phyloP scores from a whole-genome alignment of 2,888 invertebrate genomes.

The Hydroisotoma schaefferi region DNA sequence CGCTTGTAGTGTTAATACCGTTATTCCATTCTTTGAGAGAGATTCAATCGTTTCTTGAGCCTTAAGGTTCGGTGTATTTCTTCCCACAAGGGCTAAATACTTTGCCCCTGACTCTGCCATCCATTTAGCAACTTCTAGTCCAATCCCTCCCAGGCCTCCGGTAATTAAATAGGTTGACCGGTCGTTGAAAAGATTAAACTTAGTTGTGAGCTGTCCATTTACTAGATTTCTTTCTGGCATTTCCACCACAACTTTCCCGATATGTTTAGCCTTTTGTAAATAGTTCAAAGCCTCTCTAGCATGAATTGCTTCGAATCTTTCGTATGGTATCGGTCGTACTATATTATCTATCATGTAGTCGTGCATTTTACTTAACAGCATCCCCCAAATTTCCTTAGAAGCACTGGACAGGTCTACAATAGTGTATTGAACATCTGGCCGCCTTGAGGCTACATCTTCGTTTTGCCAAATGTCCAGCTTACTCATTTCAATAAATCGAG shows the following conservation, averaged over 20 bases:
- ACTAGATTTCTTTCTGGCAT: conserved; percentile 16
- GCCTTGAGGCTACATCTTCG: conserved; percentile 21
- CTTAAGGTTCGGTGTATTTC: not conserved
- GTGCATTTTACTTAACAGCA: conserved; percentile 7
- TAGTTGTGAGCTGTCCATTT: not conserved
- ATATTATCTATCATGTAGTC: conserved; percentile 3
- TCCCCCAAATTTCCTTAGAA: not conserved
- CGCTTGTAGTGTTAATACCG: conserved; percentile 9
- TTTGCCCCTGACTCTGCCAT: not conserved
- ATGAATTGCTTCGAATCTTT: conserved; percentile 21
- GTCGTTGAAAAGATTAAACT: conserved; percentile 19
- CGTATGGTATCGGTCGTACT: conserved; percentile 25
- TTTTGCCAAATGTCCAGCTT: conserved; percentile 24
- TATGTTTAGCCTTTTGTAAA: conserved; percentile 32
- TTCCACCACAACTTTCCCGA: conserved; percentile 28
- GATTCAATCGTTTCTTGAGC: not conserved
- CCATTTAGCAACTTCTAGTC: conserved; percentile 5
- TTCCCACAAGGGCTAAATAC: not conserved
- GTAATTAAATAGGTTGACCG: conserved; percentile 21
- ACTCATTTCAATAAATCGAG: conserved; percentile 37
- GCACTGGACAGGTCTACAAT: conserved; percentile 20
- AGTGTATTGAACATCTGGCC: conserved; percentile 29
- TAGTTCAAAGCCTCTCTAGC: conserved; percentile 24
- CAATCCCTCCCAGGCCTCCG: conserved; percentile 13
- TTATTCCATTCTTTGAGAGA: conserved; percentile 8